Conservation (phyloP, 2,888 invertebrate genomes). For the Lasioglossum malachurum region DNA sequence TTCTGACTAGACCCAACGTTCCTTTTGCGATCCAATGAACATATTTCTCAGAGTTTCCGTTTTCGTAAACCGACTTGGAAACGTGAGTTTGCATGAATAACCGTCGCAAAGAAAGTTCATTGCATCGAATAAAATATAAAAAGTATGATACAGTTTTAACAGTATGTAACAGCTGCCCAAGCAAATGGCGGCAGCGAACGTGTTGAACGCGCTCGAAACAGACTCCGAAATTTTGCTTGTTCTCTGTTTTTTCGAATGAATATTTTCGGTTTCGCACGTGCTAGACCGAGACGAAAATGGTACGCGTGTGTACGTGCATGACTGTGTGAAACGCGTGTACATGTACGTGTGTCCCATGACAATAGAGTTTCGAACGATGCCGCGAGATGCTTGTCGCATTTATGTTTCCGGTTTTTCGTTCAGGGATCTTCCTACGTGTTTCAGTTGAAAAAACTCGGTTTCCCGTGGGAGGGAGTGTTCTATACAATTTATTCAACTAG, state of each 20-base stretch:
- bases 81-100: conserved; percentile 9
- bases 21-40: neutral
- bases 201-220: neutral
- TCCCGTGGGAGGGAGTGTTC: neutral
- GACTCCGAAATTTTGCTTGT: neutral
- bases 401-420: neutral
- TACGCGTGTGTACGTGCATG: neutral
- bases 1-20: neutral
- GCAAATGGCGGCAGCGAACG: conserved; percentile 17
- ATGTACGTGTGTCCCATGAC: neutral
- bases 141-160: conserved; percentile 2
- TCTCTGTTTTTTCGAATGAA: neutral
- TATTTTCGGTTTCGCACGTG: neutral
- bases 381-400: neutral
- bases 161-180: conserved; percentile 9
- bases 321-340: neutral
- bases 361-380: conserved; percentile 24
- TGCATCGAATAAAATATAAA: conserved; percentile 8
- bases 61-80: neutral
- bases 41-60: neutral
- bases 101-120: neutral
- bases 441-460: neutral
- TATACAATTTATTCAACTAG: neutral
- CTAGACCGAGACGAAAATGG: neutral
- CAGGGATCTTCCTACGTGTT: conserved; percentile 8